Conservation (phyloP, 1,140 invertebrate genomes). For the Bombus turneri region DNA sequence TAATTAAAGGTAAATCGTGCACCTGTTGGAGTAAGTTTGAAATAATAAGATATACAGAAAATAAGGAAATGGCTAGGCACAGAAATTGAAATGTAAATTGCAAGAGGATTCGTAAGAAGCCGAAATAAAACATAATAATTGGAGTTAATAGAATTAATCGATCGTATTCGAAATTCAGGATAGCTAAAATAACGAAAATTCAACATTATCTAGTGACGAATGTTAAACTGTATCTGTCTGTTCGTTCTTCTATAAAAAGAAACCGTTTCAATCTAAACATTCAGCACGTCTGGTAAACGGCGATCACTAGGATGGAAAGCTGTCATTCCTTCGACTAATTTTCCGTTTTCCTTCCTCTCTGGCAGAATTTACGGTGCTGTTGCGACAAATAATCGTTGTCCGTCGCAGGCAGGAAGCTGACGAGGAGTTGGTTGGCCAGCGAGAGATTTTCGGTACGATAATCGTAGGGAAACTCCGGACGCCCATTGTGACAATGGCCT, state of each 20-base stretch:
- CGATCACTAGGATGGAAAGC: not conserved
- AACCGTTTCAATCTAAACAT: not conserved
- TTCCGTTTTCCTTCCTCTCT: not conserved
- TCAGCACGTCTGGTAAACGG: not conserved
- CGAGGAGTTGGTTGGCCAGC: conserved; percentile 59
- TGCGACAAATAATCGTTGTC: conserved; percentile 65
- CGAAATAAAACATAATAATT: not conserved
- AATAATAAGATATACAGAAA: not conserved
- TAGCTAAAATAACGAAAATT: not conserved
- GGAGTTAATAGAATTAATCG: not conserved
- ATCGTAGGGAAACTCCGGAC: conserved; percentile 71
- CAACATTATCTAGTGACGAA: not conserved
- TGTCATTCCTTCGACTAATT: conserved; percentile 1
- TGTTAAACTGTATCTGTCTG: not conserved
- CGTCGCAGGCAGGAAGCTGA: conserved; percentile 60
- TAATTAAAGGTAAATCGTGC: too few relatives aligned
- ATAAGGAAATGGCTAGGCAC: not conserved
- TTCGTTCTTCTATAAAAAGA: not conserved
- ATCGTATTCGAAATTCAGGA: not conserved
- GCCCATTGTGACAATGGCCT: conserved; percentile 72
- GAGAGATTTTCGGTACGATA: conserved; percentile 69
- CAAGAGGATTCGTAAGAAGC: not conserved
- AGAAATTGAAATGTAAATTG: not conserved
- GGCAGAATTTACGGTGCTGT: conserved; percentile 42
- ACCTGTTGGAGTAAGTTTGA: not conserved